phyloP scores from a whole-genome alignment of 2,888 invertebrate genomes.

The Gasteruption jaculator region DNA sequence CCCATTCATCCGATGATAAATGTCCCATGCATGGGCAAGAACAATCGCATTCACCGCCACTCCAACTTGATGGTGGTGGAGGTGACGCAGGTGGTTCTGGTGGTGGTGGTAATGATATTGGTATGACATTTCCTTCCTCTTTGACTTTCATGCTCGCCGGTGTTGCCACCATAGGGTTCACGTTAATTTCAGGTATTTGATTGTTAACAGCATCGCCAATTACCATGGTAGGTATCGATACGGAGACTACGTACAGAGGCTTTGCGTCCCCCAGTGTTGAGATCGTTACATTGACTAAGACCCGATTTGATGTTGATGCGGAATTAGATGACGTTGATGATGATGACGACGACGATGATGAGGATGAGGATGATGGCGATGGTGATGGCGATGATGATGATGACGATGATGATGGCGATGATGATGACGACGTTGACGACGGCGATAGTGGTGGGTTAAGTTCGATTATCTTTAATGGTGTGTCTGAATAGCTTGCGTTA shows the following conservation, averaged over 20 bases:
- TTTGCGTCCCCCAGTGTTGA: constrained; percentile 56
- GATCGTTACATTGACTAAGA: constrained; percentile 79
- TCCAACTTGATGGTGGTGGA: constrained; percentile 50
- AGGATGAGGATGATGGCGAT: constrained; percentile 9
- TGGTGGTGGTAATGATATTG: constrained; percentile 39
- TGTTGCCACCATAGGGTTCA: constrained; percentile 50
- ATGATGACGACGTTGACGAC: too few species aligned
- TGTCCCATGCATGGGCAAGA: constrained; percentile 69
- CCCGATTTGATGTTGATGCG: constrained; percentile 56
- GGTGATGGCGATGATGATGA: constrained; percentile 10
- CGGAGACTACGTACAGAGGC: constrained; percentile 74
- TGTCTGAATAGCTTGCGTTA: too few species aligned
- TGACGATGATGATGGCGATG: constrained; percentile 8
- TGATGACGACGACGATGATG: constrained; percentile 25
- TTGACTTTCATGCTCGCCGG: constrained; percentile 13
- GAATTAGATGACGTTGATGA: constrained; percentile 12
- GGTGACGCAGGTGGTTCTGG: constrained; percentile 41
- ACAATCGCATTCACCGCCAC: constrained; percentile 71
- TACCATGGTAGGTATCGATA: constrained; percentile 69
- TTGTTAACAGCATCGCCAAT: constrained; percentile 43
- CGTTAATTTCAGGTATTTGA: constrained; percentile 55
- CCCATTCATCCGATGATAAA: constrained; percentile 42
- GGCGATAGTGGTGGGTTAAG: neutral
- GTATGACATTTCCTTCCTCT: neutral
- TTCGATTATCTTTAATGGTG: constrained; percentile 3